A percentile compares a stretch with the other conserved stretches of the same genome.
Conservation (phyloP, 2,888 invertebrate species). For the Tortrix viridana region DNA sequence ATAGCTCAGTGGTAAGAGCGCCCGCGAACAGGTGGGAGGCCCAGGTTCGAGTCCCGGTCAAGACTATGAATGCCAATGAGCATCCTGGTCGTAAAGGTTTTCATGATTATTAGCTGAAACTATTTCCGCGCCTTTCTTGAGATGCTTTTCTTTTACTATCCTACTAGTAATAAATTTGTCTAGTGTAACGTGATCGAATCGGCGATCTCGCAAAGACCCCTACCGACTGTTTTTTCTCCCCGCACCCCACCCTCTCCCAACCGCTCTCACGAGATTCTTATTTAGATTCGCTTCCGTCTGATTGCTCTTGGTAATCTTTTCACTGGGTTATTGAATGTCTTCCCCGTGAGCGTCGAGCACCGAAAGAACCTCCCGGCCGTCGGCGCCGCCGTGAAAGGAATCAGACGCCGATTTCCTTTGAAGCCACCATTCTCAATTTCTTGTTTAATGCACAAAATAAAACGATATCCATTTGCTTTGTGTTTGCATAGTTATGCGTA, state of each 20-base stretch:
- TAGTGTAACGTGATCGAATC: constrained; percentile 78
- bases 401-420: constrained; percentile 64
- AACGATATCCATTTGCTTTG: constrained; percentile 58
- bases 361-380: constrained; percentile 60
- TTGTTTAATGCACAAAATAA: constrained; percentile 59
- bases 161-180: constrained; percentile 64
- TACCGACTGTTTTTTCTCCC: constrained; percentile 75
- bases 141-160: constrained; percentile 51
- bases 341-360: constrained; percentile 77
- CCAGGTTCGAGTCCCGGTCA: constrained; percentile 84
- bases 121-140: constrained; percentile 60
- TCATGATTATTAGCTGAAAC: constrained; percentile 45
- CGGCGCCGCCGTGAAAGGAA: constrained; percentile 60
- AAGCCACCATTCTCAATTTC: constrained; percentile 59
- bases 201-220: constrained; percentile 75
- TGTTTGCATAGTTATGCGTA: constrained; percentile 46
- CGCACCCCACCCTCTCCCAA: constrained; percentile 66
- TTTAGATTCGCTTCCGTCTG: constrained; percentile 85
- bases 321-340: constrained; percentile 84
- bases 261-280: constrained; percentile 83
- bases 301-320: constrained; percentile 84
- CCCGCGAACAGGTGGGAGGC: constrained; percentile 71
- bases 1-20: constrained; percentile 83
- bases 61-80: constrained; percentile 72
- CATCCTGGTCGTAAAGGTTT: constrained; percentile 48